Conservation (phyloP, 1,140 invertebrate species). For the Brachionus angularis region DNA sequence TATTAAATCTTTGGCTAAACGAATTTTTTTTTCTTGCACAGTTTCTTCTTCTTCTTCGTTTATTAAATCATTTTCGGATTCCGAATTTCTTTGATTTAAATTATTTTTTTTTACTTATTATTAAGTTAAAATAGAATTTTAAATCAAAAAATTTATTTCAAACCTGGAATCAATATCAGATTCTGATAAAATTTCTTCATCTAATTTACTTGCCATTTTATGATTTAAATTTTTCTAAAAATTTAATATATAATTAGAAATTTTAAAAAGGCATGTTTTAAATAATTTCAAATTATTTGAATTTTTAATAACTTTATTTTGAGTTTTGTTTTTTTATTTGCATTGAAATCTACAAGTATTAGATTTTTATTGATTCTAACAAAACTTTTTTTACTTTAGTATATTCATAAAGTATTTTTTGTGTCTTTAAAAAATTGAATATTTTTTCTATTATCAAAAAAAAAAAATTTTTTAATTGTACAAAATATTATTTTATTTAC, state of each 20-base stretch:
- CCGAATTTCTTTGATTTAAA: neutral
- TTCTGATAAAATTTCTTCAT: constrained; percentile 39
- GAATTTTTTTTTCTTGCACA: constrained; percentile 78
- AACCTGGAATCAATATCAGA: constrained; percentile 18
- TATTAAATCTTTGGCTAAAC: constrained; percentile 81
- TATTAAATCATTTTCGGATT: neutral
- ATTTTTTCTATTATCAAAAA: no score
- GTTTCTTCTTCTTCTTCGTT: constrained; percentile 64
- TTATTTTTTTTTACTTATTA: no score
- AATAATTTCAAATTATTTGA: neutral
- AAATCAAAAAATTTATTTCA: neutral
- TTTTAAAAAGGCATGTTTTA: constrained; percentile 31
- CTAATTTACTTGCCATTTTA: constrained; percentile 24
- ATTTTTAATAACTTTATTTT: constrained; percentile 18
- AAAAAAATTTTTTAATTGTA: no score
- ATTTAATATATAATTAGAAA: neutral
- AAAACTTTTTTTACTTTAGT: no score
- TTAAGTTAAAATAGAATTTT: neutral
- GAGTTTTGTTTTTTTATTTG: no score
- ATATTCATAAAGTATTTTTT: no score
- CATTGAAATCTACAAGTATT: no score
- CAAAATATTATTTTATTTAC: no score
- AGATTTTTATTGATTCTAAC: no score
- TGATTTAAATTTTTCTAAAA: neutral
- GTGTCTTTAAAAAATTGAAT: no score